These are phyloP conservation scores for Pollenia amentaria DNA, from an alignment of 2,888 invertebrate species.

Conservation along the genomic window DNA sequence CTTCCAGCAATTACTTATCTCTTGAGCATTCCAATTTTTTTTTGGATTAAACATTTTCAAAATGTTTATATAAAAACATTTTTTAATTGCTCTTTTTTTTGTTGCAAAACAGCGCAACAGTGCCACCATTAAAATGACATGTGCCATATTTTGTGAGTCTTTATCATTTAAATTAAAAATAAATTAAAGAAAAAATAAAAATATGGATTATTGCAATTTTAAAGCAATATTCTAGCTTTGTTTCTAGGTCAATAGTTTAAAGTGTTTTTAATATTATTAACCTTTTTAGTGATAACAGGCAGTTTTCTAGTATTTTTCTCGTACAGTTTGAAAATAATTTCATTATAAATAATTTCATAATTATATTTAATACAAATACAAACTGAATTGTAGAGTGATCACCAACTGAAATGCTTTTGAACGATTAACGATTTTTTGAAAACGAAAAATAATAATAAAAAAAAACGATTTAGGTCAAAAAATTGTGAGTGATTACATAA, in stretches of 20 bases:
- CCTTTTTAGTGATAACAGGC: constrained; percentile 51
- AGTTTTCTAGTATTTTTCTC: constrained; percentile 20
- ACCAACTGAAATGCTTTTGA: too few relatives aligned
- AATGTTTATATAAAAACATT: constrained; percentile 14
- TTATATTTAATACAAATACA: constrained; percentile 1
- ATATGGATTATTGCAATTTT: constrained; percentile 59
- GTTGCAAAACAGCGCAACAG: constrained; percentile 36
- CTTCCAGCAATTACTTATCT: too few relatives aligned
- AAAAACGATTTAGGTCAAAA: too few relatives aligned
- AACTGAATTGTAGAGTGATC: neutral
- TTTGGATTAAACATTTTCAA: neutral
- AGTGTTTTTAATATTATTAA: constrained; percentile 67
- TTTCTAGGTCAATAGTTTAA: constrained; percentile 71
- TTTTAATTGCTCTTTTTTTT: neutral
- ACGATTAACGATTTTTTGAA: too few relatives aligned
- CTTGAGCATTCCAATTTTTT: too few relatives aligned
- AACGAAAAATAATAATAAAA: too few relatives aligned
- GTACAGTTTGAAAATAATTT: constrained; percentile 55
- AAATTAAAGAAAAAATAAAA: constrained; percentile 16
- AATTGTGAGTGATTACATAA: too few relatives aligned
- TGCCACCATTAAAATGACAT: constrained; percentile 61
- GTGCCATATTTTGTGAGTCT: constrained; percentile 62
- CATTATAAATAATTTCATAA: constrained; percentile 10
- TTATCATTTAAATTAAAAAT: constrained; percentile 51
- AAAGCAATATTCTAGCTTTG: constrained; percentile 35